These are phyloP conservation scores for Azorinus chamasolen DNA, from an alignment of 2,888 invertebrate genomes.

Conservation along the genomic window DNA sequence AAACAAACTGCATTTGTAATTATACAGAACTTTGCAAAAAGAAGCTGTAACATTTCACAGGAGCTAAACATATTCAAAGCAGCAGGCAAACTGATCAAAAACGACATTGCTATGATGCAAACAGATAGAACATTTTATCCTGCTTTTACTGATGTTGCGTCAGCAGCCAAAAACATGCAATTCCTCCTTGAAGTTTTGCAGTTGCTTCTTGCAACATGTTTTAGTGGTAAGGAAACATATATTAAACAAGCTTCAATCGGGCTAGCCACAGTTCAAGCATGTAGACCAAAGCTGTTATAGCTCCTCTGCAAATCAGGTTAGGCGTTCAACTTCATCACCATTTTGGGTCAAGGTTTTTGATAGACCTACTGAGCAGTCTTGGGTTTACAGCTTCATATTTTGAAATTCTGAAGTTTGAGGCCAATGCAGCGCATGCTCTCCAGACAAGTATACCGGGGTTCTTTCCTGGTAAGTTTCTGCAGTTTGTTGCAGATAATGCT, in stretches of 20 bases:
- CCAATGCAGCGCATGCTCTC: constrained; percentile 7
- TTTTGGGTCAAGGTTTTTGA: constrained; percentile 63
- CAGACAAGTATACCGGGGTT: constrained; percentile 9
- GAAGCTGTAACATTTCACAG: constrained; percentile 7
- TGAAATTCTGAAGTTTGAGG: constrained; percentile 31
- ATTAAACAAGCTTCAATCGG: constrained; percentile 64
- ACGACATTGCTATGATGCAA: constrained; percentile 60
- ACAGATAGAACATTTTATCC: constrained; percentile 26
- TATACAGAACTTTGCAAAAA: constrained; percentile 46
- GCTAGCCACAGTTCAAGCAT: constrained; percentile 67
- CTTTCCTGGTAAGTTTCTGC: constrained; percentile 49
- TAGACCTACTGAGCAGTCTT: constrained; percentile 64
- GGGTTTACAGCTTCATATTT: constrained; percentile 65
- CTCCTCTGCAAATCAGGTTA: constrained; percentile 68
- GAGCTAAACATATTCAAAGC: constrained; percentile 50
- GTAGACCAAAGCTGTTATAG: constrained; percentile 55
- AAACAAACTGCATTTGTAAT: constrained; percentile 39
- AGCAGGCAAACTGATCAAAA: constrained; percentile 67
- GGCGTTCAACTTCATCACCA: constrained; percentile 69
- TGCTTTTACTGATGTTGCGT: constrained; percentile 7
- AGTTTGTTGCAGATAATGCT: constrained; percentile 75
- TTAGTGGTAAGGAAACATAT: constrained; percentile 33
- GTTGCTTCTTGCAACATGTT: constrained; percentile 26
- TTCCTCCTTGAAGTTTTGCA: constrained; percentile 20
- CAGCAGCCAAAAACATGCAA: constrained; percentile 5